Base-by-base conservation (phyloP, 2,113 vertebrate genomes). In the Edolisoma coerulescens region DNA sequence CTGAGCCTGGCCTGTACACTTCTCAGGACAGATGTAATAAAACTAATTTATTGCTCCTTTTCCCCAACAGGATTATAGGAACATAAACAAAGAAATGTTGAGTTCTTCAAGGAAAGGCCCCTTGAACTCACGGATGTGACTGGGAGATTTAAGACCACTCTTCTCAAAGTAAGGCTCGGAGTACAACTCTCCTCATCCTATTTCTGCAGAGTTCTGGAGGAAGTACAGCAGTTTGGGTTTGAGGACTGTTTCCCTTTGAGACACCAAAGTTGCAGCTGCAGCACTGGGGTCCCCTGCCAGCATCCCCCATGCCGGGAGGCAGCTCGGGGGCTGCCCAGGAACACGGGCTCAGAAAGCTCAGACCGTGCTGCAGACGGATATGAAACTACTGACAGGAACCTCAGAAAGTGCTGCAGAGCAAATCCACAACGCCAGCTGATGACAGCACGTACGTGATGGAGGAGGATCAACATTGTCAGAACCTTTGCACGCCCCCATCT, bases 361-460 rank as follows among this genome's bases (percentile, higher is more conserved):
- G 96, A 22, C 37, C 47, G 67, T n/a, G 94, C 94, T 94, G 93
- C 95, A 90, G 95, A 94, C 87, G 91, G 97, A 88, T 65, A 82
- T 45, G 96, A 92, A 95, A 94, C 93, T 82, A 96, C 88, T 95
- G 96, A 96, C 49, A 14, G 84, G 70, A 93, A 73, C 23, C 70
- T 90, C 86, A 74, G 87, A 75, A 96, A 96, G 93, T 17, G 22
- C 57, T 88, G 74, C 39, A 82, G 94, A 96, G 88, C 94, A 95
- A 96, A 96, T 85, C 91, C 88, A 50, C 94, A 84, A 69, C 82
- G 27, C 52, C 44, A 7, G 93, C 80, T 10, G 65, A 56, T 20
- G 89, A 87, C 90, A 84, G 87, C 76, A 41, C 16, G 0, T 8
- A 67, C 37, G 1, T 0, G 18, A n/a, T 0, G 22, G 64, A 90